Percentiles rank a stretch among this genome's conserved stretches.
phyloP scores from a whole-genome alignment of 1,140 invertebrate species.

The Calosoma granatense region DNA sequence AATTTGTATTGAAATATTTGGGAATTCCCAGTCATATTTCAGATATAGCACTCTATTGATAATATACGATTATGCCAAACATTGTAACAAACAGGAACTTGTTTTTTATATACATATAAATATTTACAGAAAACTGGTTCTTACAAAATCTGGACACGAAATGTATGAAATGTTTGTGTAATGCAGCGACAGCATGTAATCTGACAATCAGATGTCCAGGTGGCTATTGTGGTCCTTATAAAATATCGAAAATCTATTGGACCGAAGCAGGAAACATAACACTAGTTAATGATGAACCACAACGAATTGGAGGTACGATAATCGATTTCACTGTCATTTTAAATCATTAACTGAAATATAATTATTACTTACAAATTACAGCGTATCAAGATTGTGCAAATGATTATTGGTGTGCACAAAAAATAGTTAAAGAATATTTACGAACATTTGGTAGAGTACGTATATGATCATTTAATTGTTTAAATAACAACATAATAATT shows the following conservation, averaged over 20 bases:
- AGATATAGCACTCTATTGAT: too few relatives aligned
- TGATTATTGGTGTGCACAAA: constrained; percentile 46
- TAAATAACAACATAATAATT: constrained; percentile 1
- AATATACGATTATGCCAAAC: too few relatives aligned
- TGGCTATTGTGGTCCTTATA: constrained; percentile 50
- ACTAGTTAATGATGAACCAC: constrained; percentile 37
- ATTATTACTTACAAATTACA: constrained; percentile 33
- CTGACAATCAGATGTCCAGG: constrained; percentile 37
- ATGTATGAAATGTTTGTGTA: constrained; percentile 47
- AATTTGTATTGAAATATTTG: too few relatives aligned
- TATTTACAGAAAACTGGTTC: too few relatives aligned
- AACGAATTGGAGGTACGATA: constrained; percentile 30
- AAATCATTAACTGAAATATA: constrained; percentile 12
- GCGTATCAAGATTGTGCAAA: constrained; percentile 51
- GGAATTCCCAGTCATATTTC: too few relatives aligned
- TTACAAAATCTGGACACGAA: constrained; percentile 26
- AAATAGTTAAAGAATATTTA: constrained; percentile 49
- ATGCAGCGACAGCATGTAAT: constrained; percentile 45
- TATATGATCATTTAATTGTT: not conserved
- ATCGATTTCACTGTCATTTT: constrained; percentile 8
- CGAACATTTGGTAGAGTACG: constrained; percentile 44
- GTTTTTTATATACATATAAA: too few relatives aligned
- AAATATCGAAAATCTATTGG: constrained; percentile 51
- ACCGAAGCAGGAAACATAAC: constrained; percentile 45
- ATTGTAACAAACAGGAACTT: too few relatives aligned